Conservation (phyloP, 1,140 invertebrate species). For the Cecropterus lyciades region DNA sequence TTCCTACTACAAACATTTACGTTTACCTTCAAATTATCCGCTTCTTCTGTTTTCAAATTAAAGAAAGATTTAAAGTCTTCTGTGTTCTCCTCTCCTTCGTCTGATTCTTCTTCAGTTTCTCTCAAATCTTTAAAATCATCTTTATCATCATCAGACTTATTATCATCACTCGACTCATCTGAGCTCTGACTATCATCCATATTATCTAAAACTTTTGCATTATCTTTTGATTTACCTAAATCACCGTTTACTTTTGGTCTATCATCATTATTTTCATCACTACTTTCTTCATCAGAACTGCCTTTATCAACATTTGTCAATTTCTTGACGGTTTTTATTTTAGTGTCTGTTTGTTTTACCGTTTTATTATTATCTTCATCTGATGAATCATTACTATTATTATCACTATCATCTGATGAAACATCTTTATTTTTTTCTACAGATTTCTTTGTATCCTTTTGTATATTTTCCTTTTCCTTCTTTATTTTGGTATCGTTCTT, state of each 20-base stretch:
- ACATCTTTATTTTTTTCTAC: conserved; percentile 14
- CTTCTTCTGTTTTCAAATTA: conserved; percentile 57
- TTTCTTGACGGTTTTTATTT: too few relatives aligned
- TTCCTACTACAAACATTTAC: neutral
- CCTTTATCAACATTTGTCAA: neutral
- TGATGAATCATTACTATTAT: conserved; percentile 50
- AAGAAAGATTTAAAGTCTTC: conserved; percentile 58
- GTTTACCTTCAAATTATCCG: conserved; percentile 61
- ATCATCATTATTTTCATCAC: conserved; percentile 48
- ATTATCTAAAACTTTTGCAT: neutral
- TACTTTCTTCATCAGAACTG: conserved; percentile 25
- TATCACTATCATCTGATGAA: conserved; percentile 18
- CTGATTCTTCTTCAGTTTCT: conserved; percentile 51
- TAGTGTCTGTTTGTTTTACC: neutral
- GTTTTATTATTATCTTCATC: conserved; percentile 44
- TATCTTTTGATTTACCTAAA: too few relatives aligned
- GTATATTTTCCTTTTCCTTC: conserved; percentile 4
- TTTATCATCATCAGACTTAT: conserved; percentile 12
- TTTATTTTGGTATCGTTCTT: too few relatives aligned
- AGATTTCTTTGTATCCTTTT: conserved; percentile 12
- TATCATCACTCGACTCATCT: conserved; percentile 43
- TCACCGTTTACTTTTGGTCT: too few relatives aligned
- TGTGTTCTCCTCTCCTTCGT: conserved; percentile 45
- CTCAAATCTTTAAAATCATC: conserved; percentile 58
- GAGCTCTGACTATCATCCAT: conserved; percentile 39